Conservation (phyloP, 2,113 vertebrate species). For the Stigmatopora nigra region DNA sequence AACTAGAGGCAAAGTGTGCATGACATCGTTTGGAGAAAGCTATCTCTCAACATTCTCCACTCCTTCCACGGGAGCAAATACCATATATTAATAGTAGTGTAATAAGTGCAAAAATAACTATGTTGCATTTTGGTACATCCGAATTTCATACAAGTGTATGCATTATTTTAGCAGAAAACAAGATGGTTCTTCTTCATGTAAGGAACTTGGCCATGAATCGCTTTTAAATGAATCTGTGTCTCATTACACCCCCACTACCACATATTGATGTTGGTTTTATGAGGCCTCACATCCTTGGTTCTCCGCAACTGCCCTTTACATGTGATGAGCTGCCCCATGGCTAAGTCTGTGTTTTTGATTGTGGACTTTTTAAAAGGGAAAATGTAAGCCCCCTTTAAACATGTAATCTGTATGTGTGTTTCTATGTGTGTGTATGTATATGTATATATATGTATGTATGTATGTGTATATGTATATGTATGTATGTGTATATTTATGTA, state of each 20-base stretch:
- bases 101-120: neutral
- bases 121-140: slow-evolving; percentile 1
- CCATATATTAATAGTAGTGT: slow-evolving; percentile 36
- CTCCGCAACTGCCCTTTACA: slow-evolving; percentile 45
- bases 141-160: slow-evolving; percentile 19
- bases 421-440: no score
- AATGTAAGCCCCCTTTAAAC: slow-evolving; percentile 7
- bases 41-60: slow-evolving; percentile 4
- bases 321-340: slow-evolving; percentile 43
- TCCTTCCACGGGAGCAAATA: slow-evolving; percentile 9
- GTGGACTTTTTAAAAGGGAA: slow-evolving; percentile 10
- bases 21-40: slow-evolving; percentile 22
- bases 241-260: slow-evolving; percentile 29
- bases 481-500: no score
- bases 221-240: slow-evolving; percentile 49
- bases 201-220: slow-evolving; percentile 35
- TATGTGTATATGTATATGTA: no score
- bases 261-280: slow-evolving; percentile 61
- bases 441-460: no score
- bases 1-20: slow-evolving; percentile 12
- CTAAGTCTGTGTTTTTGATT: slow-evolving; percentile 20
- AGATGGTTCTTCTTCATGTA: slow-evolving; percentile 53
- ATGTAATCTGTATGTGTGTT: neutral
- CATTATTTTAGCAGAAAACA: slow-evolving; percentile 23
- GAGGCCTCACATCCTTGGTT: slow-evolving; percentile 43